Conservation (phyloP, 2,113 vertebrate species). For the Ornithorhynchus anatinus region DNA sequence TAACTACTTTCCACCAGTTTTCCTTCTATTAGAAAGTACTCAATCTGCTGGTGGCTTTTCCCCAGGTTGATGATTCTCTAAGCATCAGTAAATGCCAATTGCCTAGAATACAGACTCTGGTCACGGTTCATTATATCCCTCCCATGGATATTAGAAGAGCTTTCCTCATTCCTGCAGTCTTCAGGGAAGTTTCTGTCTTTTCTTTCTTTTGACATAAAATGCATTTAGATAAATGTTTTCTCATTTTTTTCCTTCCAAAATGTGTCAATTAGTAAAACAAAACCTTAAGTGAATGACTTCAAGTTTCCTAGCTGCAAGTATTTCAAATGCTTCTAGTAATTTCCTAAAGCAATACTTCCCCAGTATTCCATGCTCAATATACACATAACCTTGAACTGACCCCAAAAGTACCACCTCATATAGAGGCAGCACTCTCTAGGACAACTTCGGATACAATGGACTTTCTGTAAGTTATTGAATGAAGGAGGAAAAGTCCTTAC, state of each 20-base stretch:
- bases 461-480: background rate
- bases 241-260: background rate
- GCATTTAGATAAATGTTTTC: slow-evolving; percentile 15
- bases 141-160: background rate
- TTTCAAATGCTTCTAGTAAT: slow-evolving; percentile 7
- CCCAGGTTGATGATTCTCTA: background rate
- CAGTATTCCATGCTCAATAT: slow-evolving; percentile 3
- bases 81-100: background rate
- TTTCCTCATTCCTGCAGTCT: background rate
- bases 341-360: slow-evolving; percentile 10
- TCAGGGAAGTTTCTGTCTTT: background rate
- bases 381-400: slow-evolving; percentile 26
- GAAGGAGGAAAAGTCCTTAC: slow-evolving; percentile 5
- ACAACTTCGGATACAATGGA: background rate
- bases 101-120: background rate
- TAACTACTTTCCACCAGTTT: background rate
- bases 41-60: background rate
- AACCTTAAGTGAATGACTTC: background rate
- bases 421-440: background rate
- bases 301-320: background rate
- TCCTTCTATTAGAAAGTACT: background rate
- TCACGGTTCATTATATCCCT: background rate
- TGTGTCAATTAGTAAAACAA: background rate
- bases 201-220: background rate
- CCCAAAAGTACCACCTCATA: background rate